Conservation (phyloP, 2,113 vertebrate species). For the Melanerpes formicivorus region DNA sequence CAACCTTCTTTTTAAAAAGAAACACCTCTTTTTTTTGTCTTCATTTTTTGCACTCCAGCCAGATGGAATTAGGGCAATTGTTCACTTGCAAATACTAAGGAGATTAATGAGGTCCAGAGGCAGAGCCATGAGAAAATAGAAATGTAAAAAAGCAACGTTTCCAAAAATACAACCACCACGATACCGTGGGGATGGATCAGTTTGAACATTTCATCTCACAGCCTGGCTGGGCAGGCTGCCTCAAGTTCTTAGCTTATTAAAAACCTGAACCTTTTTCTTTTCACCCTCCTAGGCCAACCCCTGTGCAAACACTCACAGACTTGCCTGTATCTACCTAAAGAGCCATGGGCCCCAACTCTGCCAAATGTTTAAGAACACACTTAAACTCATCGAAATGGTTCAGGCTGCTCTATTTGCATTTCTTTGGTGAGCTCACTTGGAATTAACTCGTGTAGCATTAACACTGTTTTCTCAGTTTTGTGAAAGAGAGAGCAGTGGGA, state of each 20-base stretch:
- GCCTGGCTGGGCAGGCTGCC: slow-evolving; percentile 63
- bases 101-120: slow-evolving; percentile 79
- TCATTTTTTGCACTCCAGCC: slow-evolving; percentile 59
- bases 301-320: neutral
- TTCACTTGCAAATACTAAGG: slow-evolving; percentile 76
- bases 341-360: neutral
- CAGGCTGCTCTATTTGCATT: neutral
- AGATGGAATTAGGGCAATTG: slow-evolving; percentile 79
- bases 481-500: neutral
- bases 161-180: slow-evolving; percentile 77
- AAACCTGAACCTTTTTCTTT: slow-evolving; percentile 7
- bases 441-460: neutral
- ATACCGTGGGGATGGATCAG: slow-evolving; percentile 70
- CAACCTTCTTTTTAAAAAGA: neutral
- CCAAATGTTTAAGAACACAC: neutral
- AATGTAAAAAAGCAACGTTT: slow-evolving; percentile 68
- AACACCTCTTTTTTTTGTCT: neutral
- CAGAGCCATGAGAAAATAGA: slow-evolving; percentile 77
- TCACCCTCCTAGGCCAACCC: neutral
- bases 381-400: neutral
- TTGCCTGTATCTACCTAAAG: neutral
- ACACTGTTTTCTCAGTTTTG: neutral
- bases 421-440: slow-evolving; percentile 5
- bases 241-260: slow-evolving; percentile 60
- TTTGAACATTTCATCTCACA: slow-evolving; percentile 70